phyloP scores from a whole-genome alignment of 1,140 invertebrate species.

The Leptonema lineaticorne region DNA sequence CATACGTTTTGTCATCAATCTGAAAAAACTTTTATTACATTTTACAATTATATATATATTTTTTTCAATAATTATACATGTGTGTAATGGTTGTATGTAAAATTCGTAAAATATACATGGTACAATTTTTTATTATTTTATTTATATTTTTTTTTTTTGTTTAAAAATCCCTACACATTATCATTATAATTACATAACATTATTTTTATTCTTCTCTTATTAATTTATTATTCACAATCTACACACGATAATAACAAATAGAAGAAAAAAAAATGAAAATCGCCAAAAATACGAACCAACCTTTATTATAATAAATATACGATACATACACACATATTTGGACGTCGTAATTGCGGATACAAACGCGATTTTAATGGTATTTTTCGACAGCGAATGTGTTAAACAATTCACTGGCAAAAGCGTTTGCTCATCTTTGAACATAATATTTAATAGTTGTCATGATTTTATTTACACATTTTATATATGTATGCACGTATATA shows the following conservation, averaged over 20 bases:
- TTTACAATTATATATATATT: constrained; percentile 4
- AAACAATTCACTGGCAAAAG: background rate
- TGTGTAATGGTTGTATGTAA: background rate
- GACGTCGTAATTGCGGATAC: background rate
- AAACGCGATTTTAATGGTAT: too few species aligned
- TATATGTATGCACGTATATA: constrained; percentile 2
- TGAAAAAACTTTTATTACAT: constrained; percentile 1
- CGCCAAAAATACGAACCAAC: constrained; percentile 13
- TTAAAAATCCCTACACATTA: constrained; percentile 33
- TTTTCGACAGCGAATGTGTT: too few species aligned
- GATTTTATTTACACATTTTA: background rate
- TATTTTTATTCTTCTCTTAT: too few species aligned
- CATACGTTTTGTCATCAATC: constrained; percentile 10
- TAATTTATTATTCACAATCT: constrained; percentile 42
- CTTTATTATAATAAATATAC: constrained; percentile 9
- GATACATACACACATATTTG: constrained; percentile 3
- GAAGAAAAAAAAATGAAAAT: constrained; percentile 32
- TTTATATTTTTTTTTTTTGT: too few species aligned
- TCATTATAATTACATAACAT: constrained; percentile 36
- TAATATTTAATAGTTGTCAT: too few species aligned
- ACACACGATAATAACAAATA: constrained; percentile 40
- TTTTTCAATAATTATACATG: too few species aligned
- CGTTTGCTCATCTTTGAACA: background rate
- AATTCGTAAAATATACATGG: constrained; percentile 13
- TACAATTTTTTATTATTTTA: constrained; percentile 33